Conservation (phyloP, 2,113 vertebrate genomes). For the Zosterops borbonicus region DNA sequence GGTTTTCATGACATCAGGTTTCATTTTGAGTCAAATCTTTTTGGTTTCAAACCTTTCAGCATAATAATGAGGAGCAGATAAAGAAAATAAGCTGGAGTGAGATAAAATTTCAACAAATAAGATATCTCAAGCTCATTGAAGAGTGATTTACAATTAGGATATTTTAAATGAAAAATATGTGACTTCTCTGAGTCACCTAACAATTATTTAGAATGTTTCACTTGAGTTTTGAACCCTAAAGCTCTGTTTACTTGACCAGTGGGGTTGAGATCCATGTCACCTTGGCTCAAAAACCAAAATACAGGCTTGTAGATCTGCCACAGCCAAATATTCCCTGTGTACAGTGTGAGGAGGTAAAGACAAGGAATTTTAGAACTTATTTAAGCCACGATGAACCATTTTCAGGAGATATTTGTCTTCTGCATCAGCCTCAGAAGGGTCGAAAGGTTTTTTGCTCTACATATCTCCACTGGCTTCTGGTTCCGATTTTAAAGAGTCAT, state of each 20-base stretch:
- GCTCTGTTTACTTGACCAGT: neutral
- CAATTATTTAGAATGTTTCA: neutral
- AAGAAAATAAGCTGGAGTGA: neutral
- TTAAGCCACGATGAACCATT: neutral
- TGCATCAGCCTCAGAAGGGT: fast-evolving
- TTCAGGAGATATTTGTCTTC: neutral
- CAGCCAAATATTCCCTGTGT: neutral
- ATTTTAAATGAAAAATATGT: neutral
- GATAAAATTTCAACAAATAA: neutral
- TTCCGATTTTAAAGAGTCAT: neutral
- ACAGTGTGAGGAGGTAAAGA: neutral
- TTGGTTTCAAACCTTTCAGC: neutral
- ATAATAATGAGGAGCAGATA: neutral
- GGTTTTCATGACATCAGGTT: neutral
- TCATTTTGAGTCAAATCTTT: neutral
- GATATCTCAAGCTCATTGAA: neutral
- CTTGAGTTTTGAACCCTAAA: neutral
- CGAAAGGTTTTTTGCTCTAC: neutral
- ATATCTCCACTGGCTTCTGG: neutral
- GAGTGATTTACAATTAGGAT: neutral
- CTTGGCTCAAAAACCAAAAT: neutral
- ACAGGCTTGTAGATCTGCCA: no score
- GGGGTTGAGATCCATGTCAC: neutral
- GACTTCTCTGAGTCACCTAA: neutral
- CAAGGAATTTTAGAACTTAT: neutral